A percentile compares a stretch with the other conserved stretches of the same genome.
Conservation (phyloP, 2,113 vertebrate species). For the Phylloscopus trochiloides region DNA sequence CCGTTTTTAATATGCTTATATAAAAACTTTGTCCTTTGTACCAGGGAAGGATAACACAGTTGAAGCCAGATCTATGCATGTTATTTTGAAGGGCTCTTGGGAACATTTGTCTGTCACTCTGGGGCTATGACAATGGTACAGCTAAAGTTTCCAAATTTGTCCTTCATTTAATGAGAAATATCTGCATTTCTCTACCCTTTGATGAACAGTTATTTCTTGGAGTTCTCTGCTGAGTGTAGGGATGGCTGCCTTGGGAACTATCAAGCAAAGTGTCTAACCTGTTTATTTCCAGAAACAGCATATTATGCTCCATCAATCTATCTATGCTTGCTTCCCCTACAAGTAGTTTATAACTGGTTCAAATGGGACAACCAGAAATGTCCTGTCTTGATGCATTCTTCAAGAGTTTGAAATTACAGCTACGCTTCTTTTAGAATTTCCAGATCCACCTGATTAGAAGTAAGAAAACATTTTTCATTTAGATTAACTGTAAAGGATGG, state of each 20-base stretch:
- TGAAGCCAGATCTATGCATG: neutral
- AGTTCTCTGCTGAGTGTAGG: neutral
- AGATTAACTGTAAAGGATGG: neutral
- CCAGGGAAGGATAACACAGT: neutral
- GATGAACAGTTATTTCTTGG: neutral
- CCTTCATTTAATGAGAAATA: neutral
- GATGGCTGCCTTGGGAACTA: neutral
- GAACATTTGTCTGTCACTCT: neutral
- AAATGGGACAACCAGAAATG: neutral
- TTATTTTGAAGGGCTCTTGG: neutral
- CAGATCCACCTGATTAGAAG: neutral
- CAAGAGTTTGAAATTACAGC: neutral
- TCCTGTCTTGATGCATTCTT: neutral
- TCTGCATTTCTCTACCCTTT: neutral
- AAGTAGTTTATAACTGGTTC: neutral
- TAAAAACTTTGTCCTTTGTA: neutral
- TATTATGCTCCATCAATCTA: neutral
- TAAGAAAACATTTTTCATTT: neutral
- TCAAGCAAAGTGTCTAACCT: neutral
- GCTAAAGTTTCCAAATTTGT: neutral
- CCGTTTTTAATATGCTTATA: neutral
- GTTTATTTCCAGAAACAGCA: neutral
- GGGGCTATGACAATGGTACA: neutral
- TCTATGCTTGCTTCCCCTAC: neutral
- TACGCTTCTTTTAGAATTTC: neutral